Base-by-base conservation (phyloP, 2,113 vertebrate species). In the Microtus pennsylvanicus region DNA sequence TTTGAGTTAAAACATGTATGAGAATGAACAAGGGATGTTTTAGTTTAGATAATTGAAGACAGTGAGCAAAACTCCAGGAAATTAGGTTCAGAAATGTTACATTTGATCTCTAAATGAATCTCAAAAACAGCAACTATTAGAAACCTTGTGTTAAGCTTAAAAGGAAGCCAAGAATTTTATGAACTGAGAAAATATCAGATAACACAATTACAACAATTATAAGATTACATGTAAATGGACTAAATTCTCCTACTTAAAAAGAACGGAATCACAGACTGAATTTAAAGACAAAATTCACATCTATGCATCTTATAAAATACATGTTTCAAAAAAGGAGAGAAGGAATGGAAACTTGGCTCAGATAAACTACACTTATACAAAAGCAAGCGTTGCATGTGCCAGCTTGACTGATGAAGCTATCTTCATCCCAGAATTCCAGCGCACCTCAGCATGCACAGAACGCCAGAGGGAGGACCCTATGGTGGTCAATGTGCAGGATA, bases 231-330 rank as follows among this genome's bases (percentile, higher is more conserved):
- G 24, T 95, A 95, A 94, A 93, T 93, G 78, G 65, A 87, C 76
- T 95, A 96, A 90, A 96, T 96, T 96, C 78, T 87, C 30, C 47
- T 58, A 65, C 76, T 94, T 91, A 69, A 70, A 42, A 87, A 96
- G 50, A 91, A 7, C 3, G 70, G 33, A 93, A 90, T 89, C 90
- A 82, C n/a, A 87, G 58, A 91, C 92, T 77, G 50, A 58, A 95
- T 97, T 88, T 88, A 96, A 97, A 95, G 83, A 93, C 70, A 96
- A 88, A 96, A 95, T 83, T 77, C 74, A 91, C n/a, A 83, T 80
- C 72, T 90, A 83, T 87, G 61, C 55, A 93, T 89, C 42, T 89
- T 93, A 50, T 50, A 42, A 93, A 91, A 82, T 67, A 72, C 70
- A 89, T 28, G 63, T 45, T 89, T 94, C 45, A 80, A 89, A 14